Base-by-base conservation (phyloP, 2,797 vertebrate genomes). In the Tympanoctomys barrerae region DNA sequence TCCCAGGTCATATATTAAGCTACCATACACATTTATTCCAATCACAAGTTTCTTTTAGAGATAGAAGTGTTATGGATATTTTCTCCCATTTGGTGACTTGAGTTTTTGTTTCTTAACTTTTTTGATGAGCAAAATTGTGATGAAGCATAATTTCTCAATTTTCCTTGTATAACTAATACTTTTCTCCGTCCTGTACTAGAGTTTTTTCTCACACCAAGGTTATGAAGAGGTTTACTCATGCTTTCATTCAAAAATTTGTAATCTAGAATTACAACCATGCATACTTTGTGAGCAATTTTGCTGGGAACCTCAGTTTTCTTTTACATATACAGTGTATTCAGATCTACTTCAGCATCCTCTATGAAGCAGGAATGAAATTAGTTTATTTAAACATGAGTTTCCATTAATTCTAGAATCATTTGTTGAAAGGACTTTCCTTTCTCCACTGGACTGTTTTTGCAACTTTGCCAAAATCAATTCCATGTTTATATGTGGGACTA, bases 381-480 rank as follows among this genome's bases (percentile, higher is more conserved):
- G 42, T 92, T 94, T 87, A 54, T 19, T 9, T n/a, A 66, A 79
- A 84, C 61, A 70, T 26, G 8, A 13, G 9, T 49, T 18, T 68
- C 28, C 6, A 59, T 78, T 88, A 90, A 91, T 77, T 94, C n/a
- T 4, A 86, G 49, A 16, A 73, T 7, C 4, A 80, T 64, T 78
- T 90, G 73, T 92, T 57, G 24, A 83, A 64, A 92, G 21, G 2
- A 39, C 3, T 64, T 87, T 81, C 54, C 52, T 91, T 81, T 73
- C 16, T 91, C 14, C 46, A 73, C 28, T 94, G 73, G 3, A 82
- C 33, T 95, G 8, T 46, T 62, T 77, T 82, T 80, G 33, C 9
- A 39, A 1, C 24, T 73, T 86, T 59, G n/a, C 68, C 46, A 96
- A 92, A 92, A 70, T 92, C 89, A 96, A 54, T 83, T 75, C 61